Conservation (phyloP, 2,888 invertebrate genomes). For the Scaptomyza flava region DNA sequence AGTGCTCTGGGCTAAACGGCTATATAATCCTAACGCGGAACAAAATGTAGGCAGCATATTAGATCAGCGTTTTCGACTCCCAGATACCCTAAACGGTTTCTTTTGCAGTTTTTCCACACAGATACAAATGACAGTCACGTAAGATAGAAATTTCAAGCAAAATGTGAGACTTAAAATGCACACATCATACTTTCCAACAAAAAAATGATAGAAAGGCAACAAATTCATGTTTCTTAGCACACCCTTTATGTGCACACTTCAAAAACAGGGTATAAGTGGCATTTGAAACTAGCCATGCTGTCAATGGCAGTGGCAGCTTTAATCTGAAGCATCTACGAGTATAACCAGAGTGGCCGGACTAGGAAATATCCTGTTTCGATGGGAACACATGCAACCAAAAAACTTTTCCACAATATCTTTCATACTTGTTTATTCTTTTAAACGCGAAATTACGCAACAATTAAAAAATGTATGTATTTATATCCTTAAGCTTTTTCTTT, state of each 20-base stretch:
- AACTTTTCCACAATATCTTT: too few relatives aligned
- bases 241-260: neutral
- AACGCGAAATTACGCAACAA: too few relatives aligned
- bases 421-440: too few relatives aligned
- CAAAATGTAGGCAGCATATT: neutral
- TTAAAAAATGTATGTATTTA: too few relatives aligned
- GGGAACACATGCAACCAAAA: too few relatives aligned
- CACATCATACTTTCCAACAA: neutral
- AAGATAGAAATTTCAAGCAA: neutral
- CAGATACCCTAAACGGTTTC: slow-evolving; percentile 3
- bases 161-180: too few relatives aligned
- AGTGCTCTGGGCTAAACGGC: slow-evolving; percentile 30
- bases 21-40: slow-evolving; percentile 16
- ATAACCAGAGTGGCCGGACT: neutral
- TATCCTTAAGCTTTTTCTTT: too few relatives aligned
- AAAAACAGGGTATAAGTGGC: slow-evolving; percentile 20
- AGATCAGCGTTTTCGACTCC: neutral
- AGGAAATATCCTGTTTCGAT: neutral
- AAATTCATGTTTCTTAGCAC: neutral
- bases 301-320: slow-evolving; percentile 33
- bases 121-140: neutral
- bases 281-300: slow-evolving; percentile 24
- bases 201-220: neutral
- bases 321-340: slow-evolving; percentile 29
- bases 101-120: neutral